Evolutionary conservation across 2,113 vertebrate genomes (phyloP).

Genomic region (Pomatostomus ruficeps): DNA sequence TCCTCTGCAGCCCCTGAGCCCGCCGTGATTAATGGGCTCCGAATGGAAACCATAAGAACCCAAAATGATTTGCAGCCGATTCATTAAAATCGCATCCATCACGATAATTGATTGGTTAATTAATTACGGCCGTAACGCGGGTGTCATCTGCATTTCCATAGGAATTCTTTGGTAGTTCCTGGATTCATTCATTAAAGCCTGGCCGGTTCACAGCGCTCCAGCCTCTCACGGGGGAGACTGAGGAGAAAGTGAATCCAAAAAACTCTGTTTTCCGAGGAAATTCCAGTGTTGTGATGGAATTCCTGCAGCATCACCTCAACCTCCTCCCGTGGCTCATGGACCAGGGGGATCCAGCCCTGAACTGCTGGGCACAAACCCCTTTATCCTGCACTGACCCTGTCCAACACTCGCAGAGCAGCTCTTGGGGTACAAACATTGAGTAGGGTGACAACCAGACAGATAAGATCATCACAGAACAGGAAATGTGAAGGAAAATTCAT

Average conservation of each 20-base stretch:
- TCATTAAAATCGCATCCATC: conserved; percentile 75
- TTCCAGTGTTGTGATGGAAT: not conserved
- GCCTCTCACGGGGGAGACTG: not conserved
- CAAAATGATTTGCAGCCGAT: conserved; percentile 72
- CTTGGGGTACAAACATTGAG: not conserved
- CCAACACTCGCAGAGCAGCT: accelerated
- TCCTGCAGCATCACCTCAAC: not conserved
- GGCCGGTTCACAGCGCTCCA: not conserved
- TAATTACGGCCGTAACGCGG: conserved; percentile 64
- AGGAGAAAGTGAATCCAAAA: not conserved
- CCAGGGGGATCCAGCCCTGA: not conserved
- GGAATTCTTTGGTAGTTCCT: conserved; percentile 55
- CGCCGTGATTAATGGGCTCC: conserved; percentile 68
- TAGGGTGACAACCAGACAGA: no score
- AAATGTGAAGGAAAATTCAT: not conserved
- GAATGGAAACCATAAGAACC: conserved; percentile 65
- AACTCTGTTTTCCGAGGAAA: not conserved
- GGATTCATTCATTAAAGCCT: conserved; percentile 50
- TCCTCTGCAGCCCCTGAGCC: conserved; percentile 26
- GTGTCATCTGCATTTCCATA: conserved; percentile 60
- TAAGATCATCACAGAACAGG: not conserved
- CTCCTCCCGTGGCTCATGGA: not conserved
- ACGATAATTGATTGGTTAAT: conserved; percentile 75
- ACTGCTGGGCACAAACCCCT: accelerated
- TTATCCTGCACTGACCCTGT: no score